Evolutionary conservation across 2,888 invertebrate species (phyloP).

Genomic region (Erebia palarica): DNA sequence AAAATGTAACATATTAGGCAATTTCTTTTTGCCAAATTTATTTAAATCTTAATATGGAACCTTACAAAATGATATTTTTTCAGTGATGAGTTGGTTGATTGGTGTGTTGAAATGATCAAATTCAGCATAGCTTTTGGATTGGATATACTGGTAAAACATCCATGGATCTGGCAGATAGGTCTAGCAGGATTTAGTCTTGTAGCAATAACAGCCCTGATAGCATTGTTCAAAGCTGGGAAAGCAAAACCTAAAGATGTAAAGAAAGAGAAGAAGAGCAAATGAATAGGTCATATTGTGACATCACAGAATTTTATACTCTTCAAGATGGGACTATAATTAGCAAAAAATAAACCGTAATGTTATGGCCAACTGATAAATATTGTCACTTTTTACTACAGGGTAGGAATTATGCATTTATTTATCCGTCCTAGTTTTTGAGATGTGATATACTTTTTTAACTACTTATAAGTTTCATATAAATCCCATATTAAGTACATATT

Average conservation of each 20-base stretch:
- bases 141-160: conserved; percentile 64
- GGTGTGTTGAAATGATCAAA: conserved; percentile 72
- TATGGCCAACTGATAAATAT: conserved; percentile 2
- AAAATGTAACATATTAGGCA: background rate
- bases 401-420: conserved; percentile 10
- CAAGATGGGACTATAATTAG: background rate
- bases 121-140: conserved; percentile 61
- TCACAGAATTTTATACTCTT: background rate
- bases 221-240: conserved; percentile 70
- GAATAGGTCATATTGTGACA: conserved; percentile 34
- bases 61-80: conserved; percentile 22
- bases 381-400: background rate
- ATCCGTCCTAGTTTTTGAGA: conserved; percentile 14
- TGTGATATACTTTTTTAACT: conserved; percentile 4
- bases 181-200: conserved; percentile 75
- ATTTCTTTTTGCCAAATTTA: background rate
- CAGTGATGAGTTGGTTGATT: conserved; percentile 77
- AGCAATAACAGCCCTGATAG: conserved; percentile 73
- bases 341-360: background rate
- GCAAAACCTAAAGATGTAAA: conserved; percentile 66
- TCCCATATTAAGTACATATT: background rate
- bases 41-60: background rate
- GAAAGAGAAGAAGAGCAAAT: conserved; percentile 77
- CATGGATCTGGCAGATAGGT: conserved; percentile 79
- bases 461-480: background rate